Evolutionary conservation across 2,113 vertebrate species (phyloP), one percentile per base, ranked within the genome.

Genomic region (Geococcyx californianus): DNA sequence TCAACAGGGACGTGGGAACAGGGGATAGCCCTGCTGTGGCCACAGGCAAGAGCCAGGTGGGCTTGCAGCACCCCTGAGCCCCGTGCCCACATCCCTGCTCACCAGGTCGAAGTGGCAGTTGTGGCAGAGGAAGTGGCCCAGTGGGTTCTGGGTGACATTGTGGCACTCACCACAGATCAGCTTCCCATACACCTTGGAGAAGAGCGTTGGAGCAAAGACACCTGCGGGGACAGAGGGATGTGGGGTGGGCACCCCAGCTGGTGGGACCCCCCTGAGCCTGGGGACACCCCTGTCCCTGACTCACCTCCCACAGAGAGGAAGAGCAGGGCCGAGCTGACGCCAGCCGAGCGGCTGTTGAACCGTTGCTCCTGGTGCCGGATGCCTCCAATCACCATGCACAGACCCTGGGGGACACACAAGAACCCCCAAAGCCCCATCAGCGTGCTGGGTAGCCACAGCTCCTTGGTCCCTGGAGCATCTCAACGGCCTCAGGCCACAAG

Each of bases 341-440:
- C 99, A 0, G 98, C 99, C 0, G 99, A 99, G 9, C 98, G 97
- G 76, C 98, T 99, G 98, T 99, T 99, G 87, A 99, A 99, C 10
- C 96, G 88, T 94, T 99, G 99, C 95, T 99, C 99, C 56, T 97
- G 96, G 97, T 99, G 99, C 90, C 98, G 98, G 68, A 98, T 98
- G 76, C 99, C 99, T 2, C 99, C 99, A 1, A 99, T 98, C 42
- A 99, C 98, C 99, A 99, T 99, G 70, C 98, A 99, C 63, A 99
- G 96, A 9, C 99, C 99, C 99, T 99, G 73, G 7, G 38, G 44
- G 75, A 84, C 4, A 4, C n/a, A n/a, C n/a, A 31, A 59, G 21
- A 42, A 1, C 9, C 62, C 29, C 36, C 60, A 24, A 28, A 11
- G 1, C 28, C 20, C 42, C 20, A 8, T 89, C 82, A 36, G 40